Evolutionary conservation across 2,888 invertebrate genomes (phyloP).

Genomic region (Acheta domesticus): DNA sequence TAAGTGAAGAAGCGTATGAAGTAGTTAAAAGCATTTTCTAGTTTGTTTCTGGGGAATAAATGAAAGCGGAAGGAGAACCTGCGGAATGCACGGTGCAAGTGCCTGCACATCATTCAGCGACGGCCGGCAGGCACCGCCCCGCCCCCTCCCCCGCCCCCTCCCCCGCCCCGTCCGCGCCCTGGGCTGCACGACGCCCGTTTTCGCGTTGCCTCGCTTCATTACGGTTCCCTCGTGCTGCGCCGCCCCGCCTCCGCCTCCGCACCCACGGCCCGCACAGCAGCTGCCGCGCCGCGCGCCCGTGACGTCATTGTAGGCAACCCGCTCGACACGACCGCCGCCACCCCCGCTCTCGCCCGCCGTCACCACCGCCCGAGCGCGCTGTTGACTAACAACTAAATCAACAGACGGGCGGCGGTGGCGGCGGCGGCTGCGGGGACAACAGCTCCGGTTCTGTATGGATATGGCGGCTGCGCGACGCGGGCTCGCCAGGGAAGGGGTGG

Average conservation of each 20-base stretch:
- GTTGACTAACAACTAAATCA: conserved; percentile 18
- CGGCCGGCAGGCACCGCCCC: not conserved
- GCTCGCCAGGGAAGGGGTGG: not conserved
- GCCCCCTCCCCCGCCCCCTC: not conserved
- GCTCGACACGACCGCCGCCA: not conserved
- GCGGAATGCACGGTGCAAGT: too few relatives aligned
- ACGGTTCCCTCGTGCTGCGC: not conserved
- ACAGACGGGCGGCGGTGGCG: not conserved
- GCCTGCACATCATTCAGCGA: too few relatives aligned
- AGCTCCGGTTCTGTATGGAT: not conserved
- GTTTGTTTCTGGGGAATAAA: too few relatives aligned
- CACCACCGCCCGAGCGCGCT: not conserved
- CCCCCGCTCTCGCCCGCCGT: not conserved
- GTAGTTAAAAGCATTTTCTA: too few relatives aligned
- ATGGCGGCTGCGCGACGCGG: not conserved
- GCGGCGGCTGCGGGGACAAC: not conserved
- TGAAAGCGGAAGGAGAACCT: too few relatives aligned
- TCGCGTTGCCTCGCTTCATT: not conserved
- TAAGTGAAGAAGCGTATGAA: too few relatives aligned
- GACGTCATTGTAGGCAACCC: conserved; percentile 9
- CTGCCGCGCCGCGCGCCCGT: not conserved
- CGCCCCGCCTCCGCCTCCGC: not conserved
- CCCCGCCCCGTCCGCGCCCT: not conserved
- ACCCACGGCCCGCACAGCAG: not conserved
- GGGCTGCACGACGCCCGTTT: not conserved